Conservation (phyloP, 2,797 vertebrate species). For the Limnodromus scolopaceus region DNA sequence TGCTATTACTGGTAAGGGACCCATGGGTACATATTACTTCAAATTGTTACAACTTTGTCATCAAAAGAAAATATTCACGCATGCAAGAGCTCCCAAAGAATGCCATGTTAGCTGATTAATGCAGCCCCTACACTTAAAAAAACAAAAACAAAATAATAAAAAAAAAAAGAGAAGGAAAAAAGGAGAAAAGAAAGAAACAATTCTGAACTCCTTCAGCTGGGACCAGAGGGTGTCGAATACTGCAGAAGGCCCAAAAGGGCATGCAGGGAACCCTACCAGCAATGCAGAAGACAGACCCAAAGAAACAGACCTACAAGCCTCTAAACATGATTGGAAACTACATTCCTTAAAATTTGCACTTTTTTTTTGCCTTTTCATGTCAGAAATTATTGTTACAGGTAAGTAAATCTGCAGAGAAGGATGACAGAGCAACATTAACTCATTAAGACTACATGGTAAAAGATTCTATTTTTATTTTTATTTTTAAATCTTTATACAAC, state of each 20-base stretch:
- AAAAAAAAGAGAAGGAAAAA: accelerated
- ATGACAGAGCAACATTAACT: neutral
- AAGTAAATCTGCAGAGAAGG: neutral
- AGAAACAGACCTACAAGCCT: neutral
- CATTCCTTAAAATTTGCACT: neutral
- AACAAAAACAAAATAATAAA: neutral
- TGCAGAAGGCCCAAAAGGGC: neutral
- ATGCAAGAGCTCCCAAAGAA: neutral
- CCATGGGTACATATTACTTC: neutral
- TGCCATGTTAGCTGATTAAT: neutral
- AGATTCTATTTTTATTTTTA: neutral
- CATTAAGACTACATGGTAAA: neutral
- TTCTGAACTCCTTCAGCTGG: neutral
- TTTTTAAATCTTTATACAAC: neutral
- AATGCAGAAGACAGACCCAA: neutral
- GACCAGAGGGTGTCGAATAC: neutral
- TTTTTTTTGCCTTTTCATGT: neutral
- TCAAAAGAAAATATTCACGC: neutral
- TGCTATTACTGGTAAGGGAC: neutral
- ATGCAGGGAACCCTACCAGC: neutral
- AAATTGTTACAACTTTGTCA: neutral
- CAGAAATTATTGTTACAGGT: neutral
- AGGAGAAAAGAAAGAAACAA: accelerated
- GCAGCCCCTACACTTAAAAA: neutral
- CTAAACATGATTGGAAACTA: neutral